Evolutionary conservation across 2,888 invertebrate genomes (phyloP).

Genomic region (Clanis bilineata): DNA sequence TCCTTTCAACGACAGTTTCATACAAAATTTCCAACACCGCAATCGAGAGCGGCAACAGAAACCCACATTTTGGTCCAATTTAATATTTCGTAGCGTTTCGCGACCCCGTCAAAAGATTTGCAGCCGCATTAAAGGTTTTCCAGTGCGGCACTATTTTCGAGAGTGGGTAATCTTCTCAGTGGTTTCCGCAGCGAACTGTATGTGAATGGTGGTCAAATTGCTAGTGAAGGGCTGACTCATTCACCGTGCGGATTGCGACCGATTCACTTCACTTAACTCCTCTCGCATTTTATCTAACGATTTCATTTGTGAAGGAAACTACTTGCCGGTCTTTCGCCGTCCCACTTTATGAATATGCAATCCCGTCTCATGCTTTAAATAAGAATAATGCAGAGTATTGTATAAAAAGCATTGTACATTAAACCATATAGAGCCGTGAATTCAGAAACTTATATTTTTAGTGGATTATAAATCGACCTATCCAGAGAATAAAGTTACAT

Average conservation of each 20-base stretch:
- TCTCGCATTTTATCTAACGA: conserved; percentile 46
- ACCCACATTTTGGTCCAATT: conserved; percentile 8
- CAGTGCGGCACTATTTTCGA: conserved; percentile 45
- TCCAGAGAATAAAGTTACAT: too few relatives aligned
- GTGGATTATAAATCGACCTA: too few relatives aligned
- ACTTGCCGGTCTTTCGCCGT: conserved; percentile 13
- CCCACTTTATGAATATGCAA: not conserved
- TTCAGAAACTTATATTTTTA: too few relatives aligned
- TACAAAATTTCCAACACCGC: not conserved
- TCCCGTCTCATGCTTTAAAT: not conserved
- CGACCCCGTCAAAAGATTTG: conserved; percentile 6
- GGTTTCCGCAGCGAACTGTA: conserved; percentile 64
- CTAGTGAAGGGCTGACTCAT: conserved; percentile 67
- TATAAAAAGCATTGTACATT: not conserved
- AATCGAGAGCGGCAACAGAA: not conserved
- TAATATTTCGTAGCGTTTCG: conserved; percentile 8
- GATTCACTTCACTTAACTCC: conserved; percentile 60
- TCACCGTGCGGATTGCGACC: conserved; percentile 57
- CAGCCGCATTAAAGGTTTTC: conserved; percentile 13
- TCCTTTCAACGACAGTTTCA: not conserved
- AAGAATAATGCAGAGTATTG: not conserved
- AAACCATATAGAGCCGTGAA: too few relatives aligned
- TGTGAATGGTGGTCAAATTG: conserved; percentile 74
- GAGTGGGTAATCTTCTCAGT: conserved; percentile 64
- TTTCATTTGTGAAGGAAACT: conserved; percentile 36